phyloP scores from a whole-genome alignment of 2,797 vertebrate genomes.

The Champsocephalus gunnari region DNA sequence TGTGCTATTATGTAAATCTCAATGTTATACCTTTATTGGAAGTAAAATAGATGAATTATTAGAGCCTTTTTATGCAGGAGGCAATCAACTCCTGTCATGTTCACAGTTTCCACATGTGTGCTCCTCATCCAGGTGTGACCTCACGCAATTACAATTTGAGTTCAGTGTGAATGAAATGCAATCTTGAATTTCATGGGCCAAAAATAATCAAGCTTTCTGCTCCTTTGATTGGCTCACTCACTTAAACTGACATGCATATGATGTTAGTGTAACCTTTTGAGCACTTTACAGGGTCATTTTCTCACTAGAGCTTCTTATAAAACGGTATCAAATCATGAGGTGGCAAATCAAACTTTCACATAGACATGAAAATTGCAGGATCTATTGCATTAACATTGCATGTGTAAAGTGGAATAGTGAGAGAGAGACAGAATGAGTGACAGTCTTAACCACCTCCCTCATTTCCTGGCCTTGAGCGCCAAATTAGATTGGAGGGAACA shows the following conservation, averaged over 20 bases:
- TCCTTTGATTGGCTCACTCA: constrained; percentile 4
- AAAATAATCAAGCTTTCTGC: constrained; percentile 10
- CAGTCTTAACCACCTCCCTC: constrained; percentile 46
- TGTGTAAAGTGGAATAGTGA: constrained; percentile 1
- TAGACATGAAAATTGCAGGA: constrained; percentile 39
- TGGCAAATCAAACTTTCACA: constrained; percentile 32
- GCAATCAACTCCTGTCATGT: constrained; percentile 8
- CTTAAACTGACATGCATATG: background rate
- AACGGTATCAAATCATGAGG: constrained; percentile 15
- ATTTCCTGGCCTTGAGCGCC: constrained; percentile 59
- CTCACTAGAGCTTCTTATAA: background rate
- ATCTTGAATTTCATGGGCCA: background rate
- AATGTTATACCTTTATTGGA: background rate
- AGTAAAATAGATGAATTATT: background rate
- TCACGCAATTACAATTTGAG: background rate
- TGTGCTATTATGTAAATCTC: background rate
- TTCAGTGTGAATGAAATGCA: background rate
- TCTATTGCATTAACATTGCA: constrained; percentile 49
- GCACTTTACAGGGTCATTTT: constrained; percentile 3
- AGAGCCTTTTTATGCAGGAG: background rate
- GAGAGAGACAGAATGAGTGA: constrained; percentile 33
- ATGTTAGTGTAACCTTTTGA: background rate
- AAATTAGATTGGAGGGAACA: constrained; percentile 72
- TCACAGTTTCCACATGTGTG: constrained; percentile 2
- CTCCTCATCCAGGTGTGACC: constrained; percentile 5